Evolutionary conservation across 2,113 vertebrate species (phyloP), one percentile per base, ranked within the genome.

Genomic region (Apeltes quadracus): DNA sequence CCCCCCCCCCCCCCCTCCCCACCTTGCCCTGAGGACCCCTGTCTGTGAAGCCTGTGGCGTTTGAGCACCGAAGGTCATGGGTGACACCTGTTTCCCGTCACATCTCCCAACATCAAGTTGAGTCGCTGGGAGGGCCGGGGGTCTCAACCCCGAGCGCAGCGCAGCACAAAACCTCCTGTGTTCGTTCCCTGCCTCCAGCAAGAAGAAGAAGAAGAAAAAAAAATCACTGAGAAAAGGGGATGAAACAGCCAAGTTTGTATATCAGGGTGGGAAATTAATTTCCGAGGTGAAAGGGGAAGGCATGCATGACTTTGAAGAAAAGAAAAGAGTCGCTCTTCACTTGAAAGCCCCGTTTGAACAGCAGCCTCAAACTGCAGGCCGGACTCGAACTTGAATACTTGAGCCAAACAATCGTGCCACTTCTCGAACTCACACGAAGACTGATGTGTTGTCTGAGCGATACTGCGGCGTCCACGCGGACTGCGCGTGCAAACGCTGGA

Each of bases 11-110:
- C 27, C 25, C n/a, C 36, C 18, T 13, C 7, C 32, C 18, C 5
- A 41, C 23, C 68, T 54, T n/a, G 36, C 20, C 38, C 4, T 5
- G 66, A 66, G 61, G 25, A 23, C 72, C 69, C 72, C 76, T 36
- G 59, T 69, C 83, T 82, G 81, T 76, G 75, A 80, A 73, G 78
- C 78, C 78, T 75, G 79, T 76, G 67, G 63, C 69, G 84, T 88
- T 84, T 83, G 75, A 85, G 79, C 66, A 74, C 43, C 77, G 81
- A 91, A 91, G 92, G 91, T 93, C 91, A 90, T 88, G 90, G 92
- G 90, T 92, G 90, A 91, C 91, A 92, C 92, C 92, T 92, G 90
- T 92, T 92, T 91, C 88, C 90, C 76, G 87, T 89, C 87, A 90
- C 90, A 88, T 89, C 89, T 86, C 86, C 91, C 69, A 86, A 89